Evolutionary conservation across 2,888 invertebrate species (phyloP).

Genomic region (Heteromyza rotundicornis): DNA sequence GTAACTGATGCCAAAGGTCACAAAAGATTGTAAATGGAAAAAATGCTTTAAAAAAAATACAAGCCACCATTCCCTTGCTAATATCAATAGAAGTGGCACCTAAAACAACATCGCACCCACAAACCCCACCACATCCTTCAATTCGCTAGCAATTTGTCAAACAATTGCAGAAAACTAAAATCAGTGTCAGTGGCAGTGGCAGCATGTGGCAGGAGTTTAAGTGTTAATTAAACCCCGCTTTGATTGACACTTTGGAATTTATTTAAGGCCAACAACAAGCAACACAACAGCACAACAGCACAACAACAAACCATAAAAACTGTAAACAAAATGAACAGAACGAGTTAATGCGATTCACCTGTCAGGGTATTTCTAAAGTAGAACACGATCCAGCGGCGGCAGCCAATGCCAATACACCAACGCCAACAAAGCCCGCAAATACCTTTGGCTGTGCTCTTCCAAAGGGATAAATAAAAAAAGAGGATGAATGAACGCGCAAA

Average conservation of each 20-base stretch:
- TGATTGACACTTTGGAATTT: slow-evolving; percentile 36
- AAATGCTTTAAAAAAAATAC: too few relatives aligned
- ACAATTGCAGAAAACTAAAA: neutral
- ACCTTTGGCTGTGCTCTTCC: neutral
- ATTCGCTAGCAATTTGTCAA: neutral
- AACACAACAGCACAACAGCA: too few relatives aligned
- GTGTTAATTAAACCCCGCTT: slow-evolving; percentile 39
- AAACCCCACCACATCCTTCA: too few relatives aligned
- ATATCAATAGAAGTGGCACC: neutral
- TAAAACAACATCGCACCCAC: too few relatives aligned
- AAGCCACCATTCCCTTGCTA: neutral
- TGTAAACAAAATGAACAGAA: slow-evolving; percentile 13
- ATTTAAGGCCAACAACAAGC: slow-evolving; percentile 7
- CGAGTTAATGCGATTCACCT: neutral
- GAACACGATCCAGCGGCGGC: too few relatives aligned
- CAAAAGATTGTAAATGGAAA: too few relatives aligned
- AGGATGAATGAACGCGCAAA: neutral
- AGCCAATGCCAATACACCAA: too few relatives aligned
- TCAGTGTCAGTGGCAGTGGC: neutral
- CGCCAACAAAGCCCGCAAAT: too few relatives aligned
- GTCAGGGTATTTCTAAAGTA: neutral
- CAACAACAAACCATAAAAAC: neutral
- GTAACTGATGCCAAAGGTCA: too few relatives aligned
- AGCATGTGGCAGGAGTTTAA: slow-evolving; percentile 13
- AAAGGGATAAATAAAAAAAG: too few relatives aligned